Evolutionary conservation across 2,888 invertebrate species (phyloP).

Genomic region (Zele albiditarsus): DNA sequence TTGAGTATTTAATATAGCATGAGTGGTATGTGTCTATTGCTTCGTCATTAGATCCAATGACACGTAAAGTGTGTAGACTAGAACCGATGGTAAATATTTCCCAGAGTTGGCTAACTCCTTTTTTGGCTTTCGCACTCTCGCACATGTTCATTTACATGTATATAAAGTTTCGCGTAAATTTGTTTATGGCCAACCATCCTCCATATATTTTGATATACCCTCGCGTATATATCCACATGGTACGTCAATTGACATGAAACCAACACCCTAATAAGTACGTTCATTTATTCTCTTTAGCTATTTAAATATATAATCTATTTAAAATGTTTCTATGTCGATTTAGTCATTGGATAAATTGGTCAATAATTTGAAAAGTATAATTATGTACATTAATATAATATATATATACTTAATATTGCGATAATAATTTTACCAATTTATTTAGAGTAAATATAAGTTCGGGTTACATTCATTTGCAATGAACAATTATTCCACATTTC

Average conservation of each 20-base stretch:
- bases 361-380: background rate
- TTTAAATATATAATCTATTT: background rate
- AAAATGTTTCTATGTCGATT: background rate
- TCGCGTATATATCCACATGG: constrained; percentile 21
- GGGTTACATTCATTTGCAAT: background rate
- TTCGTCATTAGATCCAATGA: constrained; percentile 56
- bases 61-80: constrained; percentile 42
- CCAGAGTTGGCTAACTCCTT: constrained; percentile 15
- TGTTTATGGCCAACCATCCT: constrained; percentile 32
- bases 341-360: background rate
- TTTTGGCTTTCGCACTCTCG: constrained; percentile 3
- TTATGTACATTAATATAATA: background rate
- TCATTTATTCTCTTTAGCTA: background rate
- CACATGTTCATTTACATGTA: background rate
- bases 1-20: background rate
- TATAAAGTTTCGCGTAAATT: constrained; percentile 32
- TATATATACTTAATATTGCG: background rate
- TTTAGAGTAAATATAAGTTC: background rate
- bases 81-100: constrained; percentile 48
- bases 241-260: constrained; percentile 17
- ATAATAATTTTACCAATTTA: constrained; percentile 11
- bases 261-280: background rate
- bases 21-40: constrained; percentile 48
- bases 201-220: constrained; percentile 32
- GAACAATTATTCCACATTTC: background rate